Evolutionary conservation across 1,140 invertebrate species (phyloP).

Genomic region (Hypsibius dujardini): DNA sequence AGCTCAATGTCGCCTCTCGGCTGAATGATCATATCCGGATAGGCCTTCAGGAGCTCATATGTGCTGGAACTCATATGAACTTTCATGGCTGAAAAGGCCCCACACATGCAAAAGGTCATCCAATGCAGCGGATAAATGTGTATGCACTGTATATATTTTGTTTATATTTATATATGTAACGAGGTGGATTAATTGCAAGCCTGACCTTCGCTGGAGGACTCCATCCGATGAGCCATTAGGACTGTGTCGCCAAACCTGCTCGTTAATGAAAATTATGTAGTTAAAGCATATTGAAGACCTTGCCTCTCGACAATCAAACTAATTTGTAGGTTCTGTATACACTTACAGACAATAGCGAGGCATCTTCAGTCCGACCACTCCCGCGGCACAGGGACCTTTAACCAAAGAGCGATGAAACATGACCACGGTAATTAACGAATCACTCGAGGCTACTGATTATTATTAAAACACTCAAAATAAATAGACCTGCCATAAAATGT

Average conservation of each 20-base stretch:
- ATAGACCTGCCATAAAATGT: too few relatives aligned
- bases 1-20: conserved; percentile 75
- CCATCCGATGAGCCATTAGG: conserved; percentile 80
- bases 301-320: conserved; percentile 39
- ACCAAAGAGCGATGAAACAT: not conserved
- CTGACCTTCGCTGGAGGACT: conserved; percentile 62
- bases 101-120: conserved; percentile 22
- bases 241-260: conserved; percentile 80
- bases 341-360: not conserved
- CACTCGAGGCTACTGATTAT: not conserved
- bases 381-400: not conserved
- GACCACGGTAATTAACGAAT: not conserved
- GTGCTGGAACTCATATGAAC: conserved; percentile 85
- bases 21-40: conserved; percentile 70
- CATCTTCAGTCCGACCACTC: not conserved
- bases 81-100: conserved; percentile 50
- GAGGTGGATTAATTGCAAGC: not conserved
- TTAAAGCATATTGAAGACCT: too few relatives aligned
- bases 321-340: not conserved
- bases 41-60: conserved; percentile 66
- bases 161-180: not conserved
- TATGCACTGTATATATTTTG: not conserved
- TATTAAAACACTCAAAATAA: too few relatives aligned
- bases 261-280: too few relatives aligned
- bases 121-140: not conserved